phyloP scores from a whole-genome alignment of 2,797 vertebrate species.

The Hipposideros larvatus region DNA sequence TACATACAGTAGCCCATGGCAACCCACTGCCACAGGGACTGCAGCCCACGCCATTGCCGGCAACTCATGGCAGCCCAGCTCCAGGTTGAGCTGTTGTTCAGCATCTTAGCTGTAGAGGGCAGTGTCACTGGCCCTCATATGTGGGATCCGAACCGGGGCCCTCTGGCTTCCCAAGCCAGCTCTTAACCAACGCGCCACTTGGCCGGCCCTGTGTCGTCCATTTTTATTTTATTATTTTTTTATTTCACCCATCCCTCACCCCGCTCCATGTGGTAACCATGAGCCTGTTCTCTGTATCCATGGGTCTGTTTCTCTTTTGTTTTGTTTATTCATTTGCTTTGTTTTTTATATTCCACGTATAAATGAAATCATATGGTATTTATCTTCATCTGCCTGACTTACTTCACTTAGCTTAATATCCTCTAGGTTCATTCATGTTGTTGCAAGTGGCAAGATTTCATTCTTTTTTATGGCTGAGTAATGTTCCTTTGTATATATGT shows the following conservation, averaged over 20 bases:
- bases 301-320: neutral
- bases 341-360: neutral
- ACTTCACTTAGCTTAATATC: too few species aligned
- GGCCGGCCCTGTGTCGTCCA: neutral
- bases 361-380: too few species aligned
- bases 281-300: neutral
- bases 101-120: too few species aligned
- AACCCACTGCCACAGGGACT: too few species aligned
- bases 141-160: too few species aligned
- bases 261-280: neutral
- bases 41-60: too few species aligned
- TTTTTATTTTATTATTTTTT: neutral
- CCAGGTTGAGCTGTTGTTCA: too few species aligned
- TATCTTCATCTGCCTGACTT: neutral
- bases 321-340: neutral
- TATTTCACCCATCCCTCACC: neutral
- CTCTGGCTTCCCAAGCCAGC: too few species aligned
- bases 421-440: neutral
- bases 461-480: neutral
- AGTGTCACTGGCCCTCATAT: too few species aligned
- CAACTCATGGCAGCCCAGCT: too few species aligned
- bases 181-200: too few species aligned
- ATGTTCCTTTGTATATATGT: neutral
- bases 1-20: too few species aligned
- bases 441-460: neutral